Evolutionary conservation across 2,113 vertebrate species (phyloP).

Genomic region (Leiothrix lutea): DNA sequence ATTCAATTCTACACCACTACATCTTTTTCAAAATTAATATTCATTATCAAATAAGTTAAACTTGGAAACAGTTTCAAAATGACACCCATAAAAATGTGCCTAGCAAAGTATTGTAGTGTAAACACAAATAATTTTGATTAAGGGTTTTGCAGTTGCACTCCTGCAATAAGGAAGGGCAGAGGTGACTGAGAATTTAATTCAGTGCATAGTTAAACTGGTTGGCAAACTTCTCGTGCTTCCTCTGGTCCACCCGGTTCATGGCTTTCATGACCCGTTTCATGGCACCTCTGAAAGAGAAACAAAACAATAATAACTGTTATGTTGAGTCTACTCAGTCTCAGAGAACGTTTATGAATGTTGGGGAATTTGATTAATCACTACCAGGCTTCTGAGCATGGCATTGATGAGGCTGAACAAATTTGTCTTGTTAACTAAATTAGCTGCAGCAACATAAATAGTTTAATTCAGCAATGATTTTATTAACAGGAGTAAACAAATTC

Average conservation of each 20-base stretch:
- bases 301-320: not conserved
- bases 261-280: slow-evolving; percentile 83
- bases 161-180: not conserved
- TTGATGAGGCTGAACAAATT: slow-evolving; percentile 71
- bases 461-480: slow-evolving; percentile 60
- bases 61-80: not conserved
- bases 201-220: slow-evolving; percentile 98
- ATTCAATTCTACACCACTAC: not conserved
- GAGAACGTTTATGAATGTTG: not conserved
- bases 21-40: not conserved
- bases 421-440: slow-evolving; percentile 69
- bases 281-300: slow-evolving; percentile 76
- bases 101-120: not conserved
- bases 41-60: not conserved
- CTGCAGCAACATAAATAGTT: slow-evolving; percentile 62
- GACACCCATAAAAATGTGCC: not conserved
- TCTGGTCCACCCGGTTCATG: slow-evolving; percentile 84
- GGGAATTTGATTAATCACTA: slow-evolving; percentile 43
- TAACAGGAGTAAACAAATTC: slow-evolving; percentile 70
- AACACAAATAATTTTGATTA: not conserved
- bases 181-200: slow-evolving; percentile 68
- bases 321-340: not conserved
- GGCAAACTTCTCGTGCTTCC: slow-evolving; percentile 93
- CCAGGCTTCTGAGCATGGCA: slow-evolving; percentile 12
- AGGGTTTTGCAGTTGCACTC: not conserved